Conservation (phyloP, 2,797 vertebrate species). For the Loris lydekkerianus region DNA sequence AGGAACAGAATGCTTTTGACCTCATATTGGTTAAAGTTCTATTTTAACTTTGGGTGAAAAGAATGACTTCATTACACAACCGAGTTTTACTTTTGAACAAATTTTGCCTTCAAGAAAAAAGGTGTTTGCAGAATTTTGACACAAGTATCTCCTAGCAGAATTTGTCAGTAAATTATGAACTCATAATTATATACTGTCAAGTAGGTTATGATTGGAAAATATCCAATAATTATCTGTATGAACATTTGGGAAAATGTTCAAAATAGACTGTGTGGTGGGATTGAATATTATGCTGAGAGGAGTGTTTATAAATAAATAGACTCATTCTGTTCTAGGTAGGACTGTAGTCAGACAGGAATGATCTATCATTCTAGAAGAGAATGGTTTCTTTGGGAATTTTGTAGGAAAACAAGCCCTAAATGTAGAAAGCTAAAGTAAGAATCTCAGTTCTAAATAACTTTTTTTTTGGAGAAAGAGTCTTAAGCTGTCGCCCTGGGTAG, state of each 20-base stretch:
- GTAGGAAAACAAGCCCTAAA: constrained; percentile 2
- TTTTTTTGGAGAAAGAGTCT: no score
- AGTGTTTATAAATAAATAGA: constrained; percentile 40
- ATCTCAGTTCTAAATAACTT: not conserved
- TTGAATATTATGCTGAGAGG: constrained; percentile 23
- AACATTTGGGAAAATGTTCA: constrained; percentile 25
- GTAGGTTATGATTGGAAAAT: constrained; percentile 33
- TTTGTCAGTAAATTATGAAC: constrained; percentile 1
- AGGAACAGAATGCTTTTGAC: constrained; percentile 53
- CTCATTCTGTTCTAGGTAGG: not conserved
- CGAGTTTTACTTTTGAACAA: constrained; percentile 42
- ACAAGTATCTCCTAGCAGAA: not conserved
- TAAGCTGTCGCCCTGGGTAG: no score
- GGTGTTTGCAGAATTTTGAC: constrained; percentile 28
- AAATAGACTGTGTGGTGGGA: not conserved
- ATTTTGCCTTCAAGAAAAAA: constrained; percentile 44
- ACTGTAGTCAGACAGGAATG: not conserved
- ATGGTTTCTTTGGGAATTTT: constrained; percentile 22
- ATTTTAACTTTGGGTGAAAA: constrained; percentile 54
- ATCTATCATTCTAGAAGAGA: not conserved
- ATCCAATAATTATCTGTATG: not conserved
- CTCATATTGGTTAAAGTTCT: not conserved
- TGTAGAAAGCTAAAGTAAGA: not conserved
- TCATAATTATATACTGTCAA: not conserved
- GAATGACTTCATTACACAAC: constrained; percentile 52